Evolutionary conservation across 2,797 vertebrate genomes (phyloP).

Genomic region (Diplodus sargus): DNA sequence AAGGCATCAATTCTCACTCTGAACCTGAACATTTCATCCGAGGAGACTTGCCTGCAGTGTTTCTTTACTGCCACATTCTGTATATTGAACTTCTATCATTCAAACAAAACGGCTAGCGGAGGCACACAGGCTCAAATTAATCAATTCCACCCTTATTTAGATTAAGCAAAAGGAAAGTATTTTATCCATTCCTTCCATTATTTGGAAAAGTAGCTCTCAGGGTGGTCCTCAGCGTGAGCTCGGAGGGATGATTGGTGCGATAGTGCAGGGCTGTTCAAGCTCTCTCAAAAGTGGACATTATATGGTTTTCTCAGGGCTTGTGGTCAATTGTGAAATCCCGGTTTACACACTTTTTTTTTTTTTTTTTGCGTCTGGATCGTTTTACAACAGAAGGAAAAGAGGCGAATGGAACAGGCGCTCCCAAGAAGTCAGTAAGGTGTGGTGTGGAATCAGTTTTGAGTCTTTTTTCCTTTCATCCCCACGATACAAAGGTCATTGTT

Average conservation of each 20-base stretch:
- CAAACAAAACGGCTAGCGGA: slow-evolving; percentile 65
- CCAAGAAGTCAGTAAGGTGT: slow-evolving; percentile 56
- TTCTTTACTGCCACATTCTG: slow-evolving; percentile 50
- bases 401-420: slow-evolving; percentile 44
- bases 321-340: slow-evolving; percentile 70
- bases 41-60: slow-evolving; percentile 47
- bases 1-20: slow-evolving; percentile 58
- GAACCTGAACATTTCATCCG: slow-evolving; percentile 55
- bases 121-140: slow-evolving; percentile 58
- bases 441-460: slow-evolving; percentile 60
- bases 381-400: slow-evolving; percentile 69
- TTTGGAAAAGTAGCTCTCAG: slow-evolving; percentile 75
- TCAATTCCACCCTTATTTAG: slow-evolving; percentile 71
- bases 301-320: slow-evolving; percentile 65
- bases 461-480: slow-evolving; percentile 56
- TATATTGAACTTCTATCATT: slow-evolving; percentile 68
- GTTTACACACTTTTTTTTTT: slow-evolving; percentile 59
- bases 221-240: slow-evolving; percentile 73
- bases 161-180: slow-evolving; percentile 72
- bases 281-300: slow-evolving; percentile 67
- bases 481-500: slow-evolving; percentile 71
- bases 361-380: slow-evolving; percentile 51
- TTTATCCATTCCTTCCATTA: slow-evolving; percentile 66
- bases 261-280: slow-evolving; percentile 45
- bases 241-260: slow-evolving; percentile 63